phyloP scores from a whole-genome alignment of 2,797 vertebrate genomes.

The Pantherophis alleghaniensis region DNA sequence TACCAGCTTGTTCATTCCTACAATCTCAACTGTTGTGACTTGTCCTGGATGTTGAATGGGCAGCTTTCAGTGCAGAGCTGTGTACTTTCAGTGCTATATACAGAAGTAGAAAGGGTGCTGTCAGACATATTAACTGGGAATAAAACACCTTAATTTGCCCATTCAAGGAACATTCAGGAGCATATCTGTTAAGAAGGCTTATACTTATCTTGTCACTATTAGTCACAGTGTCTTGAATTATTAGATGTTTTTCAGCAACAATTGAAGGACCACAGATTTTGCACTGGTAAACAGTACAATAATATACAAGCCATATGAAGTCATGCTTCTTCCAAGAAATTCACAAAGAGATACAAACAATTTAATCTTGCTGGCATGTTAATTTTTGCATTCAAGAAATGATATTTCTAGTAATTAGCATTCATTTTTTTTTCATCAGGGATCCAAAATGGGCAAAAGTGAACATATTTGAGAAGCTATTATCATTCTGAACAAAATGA shows the following conservation, averaged over 20 bases:
- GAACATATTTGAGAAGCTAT: constrained; percentile 10
- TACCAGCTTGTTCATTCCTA: neutral
- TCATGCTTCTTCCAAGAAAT: neutral
- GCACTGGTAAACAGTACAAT: neutral
- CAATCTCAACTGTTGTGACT: neutral
- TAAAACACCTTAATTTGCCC: neutral
- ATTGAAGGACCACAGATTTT: neutral
- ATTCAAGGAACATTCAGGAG: neutral
- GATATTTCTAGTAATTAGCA: neutral
- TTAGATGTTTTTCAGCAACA: neutral
- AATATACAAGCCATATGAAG: neutral
- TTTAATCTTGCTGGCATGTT: neutral
- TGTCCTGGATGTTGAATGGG: neutral
- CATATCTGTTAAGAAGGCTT: neutral
- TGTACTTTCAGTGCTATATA: neutral
- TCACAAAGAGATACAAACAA: neutral
- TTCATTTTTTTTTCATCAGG: neutral
- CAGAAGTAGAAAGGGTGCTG: neutral
- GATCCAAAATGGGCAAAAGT: neutral
- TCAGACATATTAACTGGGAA: neutral
- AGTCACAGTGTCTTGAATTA: neutral
- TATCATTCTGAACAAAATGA: neutral
- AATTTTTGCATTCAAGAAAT: neutral
- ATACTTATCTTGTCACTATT: neutral
- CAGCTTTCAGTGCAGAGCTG: neutral